phyloP scores from a whole-genome alignment of 64 coral and sea anemone species.

The Pachyseris speciosa region DNA sequence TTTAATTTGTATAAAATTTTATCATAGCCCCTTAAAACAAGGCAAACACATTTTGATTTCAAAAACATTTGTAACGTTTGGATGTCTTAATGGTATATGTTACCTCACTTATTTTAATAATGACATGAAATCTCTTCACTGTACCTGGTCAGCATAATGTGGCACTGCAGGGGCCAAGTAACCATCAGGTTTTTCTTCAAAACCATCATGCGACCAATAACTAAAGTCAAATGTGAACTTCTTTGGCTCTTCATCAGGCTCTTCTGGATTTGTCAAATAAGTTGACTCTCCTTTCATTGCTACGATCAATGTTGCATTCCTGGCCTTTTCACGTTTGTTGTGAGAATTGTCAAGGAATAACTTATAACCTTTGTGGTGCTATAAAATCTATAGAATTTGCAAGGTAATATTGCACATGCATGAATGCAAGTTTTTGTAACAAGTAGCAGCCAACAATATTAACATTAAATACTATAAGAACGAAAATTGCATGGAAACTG shows the following conservation, averaged over 20 bases:
- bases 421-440: too few species aligned
- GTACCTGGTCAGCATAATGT: conserved; percentile 94
- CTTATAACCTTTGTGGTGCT: background rate
- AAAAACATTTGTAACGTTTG: too few species aligned
- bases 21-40: too few species aligned
- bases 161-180: conserved; percentile 67
- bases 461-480: too few species aligned
- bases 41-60: too few species aligned
- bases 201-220: conserved; percentile 99
- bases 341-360: conserved; percentile 80
- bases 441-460: too few species aligned
- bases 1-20: too few species aligned
- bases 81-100: too few species aligned
- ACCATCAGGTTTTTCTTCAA: conserved; percentile 74
- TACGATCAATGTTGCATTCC: conserved; percentile 90
- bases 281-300: conserved; percentile 84
- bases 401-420: too few species aligned
- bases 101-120: too few species aligned
- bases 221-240: conserved; percentile 98
- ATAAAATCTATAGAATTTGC: too few species aligned
- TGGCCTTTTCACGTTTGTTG: conserved; percentile 95
- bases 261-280: conserved; percentile 79
- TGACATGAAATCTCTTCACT: background rate
- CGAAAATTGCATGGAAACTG: too few species aligned
- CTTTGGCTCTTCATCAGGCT: conserved; percentile 79